Base-by-base conservation (phyloP, 2,113 vertebrate genomes). In the Melierax canorus region DNA sequence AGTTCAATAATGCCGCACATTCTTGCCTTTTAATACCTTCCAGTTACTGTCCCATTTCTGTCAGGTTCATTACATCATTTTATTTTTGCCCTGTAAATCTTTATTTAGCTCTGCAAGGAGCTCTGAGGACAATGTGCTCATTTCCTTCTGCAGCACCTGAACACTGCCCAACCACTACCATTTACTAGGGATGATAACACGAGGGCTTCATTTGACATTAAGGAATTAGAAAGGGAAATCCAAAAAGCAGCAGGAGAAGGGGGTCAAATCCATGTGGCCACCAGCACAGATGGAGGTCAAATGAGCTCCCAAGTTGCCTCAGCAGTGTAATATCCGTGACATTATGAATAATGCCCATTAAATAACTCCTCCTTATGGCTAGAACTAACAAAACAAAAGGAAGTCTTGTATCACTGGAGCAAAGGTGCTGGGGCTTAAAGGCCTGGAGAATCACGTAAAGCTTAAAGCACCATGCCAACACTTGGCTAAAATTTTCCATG, bases 21-120 rank as follows among this genome's bases (percentile, higher is more conserved):
- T 95, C 72, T 53, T 76, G 72, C 39, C 78, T 38, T 39, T 67
- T 86, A 82, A 88, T 80, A 36, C 75, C 81, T 73, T 45, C 82
- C 76, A 72, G 34, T 60, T 60, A 60, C 90, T 3, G 16, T 12
- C 81, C 91, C 72, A 84, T 92, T 97, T 92, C 90, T 92, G 88
- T 94, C 92, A 94, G 46, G 8, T 73, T 78, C 92, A 8, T 90
- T 94, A 73, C 72, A 94, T 88, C 63, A 51, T 79, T 86, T 91
- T 67, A 77, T 43, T 77, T 94, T 85, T 69, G 77, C 67, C 74
- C 74, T 79, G 64, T 3, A 83, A 26, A 62, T 86, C 89, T 87
- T 88, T 24, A 39, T 58, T 95, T 74, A 92, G 86, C 60, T 59
- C 59, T 43, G 58, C 24, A 59, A 86, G 36, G 39, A 82, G 81